These are phyloP conservation scores for Pyralis farinalis DNA, from an alignment of 2,888 invertebrate species.

Conservation along the genomic window DNA sequence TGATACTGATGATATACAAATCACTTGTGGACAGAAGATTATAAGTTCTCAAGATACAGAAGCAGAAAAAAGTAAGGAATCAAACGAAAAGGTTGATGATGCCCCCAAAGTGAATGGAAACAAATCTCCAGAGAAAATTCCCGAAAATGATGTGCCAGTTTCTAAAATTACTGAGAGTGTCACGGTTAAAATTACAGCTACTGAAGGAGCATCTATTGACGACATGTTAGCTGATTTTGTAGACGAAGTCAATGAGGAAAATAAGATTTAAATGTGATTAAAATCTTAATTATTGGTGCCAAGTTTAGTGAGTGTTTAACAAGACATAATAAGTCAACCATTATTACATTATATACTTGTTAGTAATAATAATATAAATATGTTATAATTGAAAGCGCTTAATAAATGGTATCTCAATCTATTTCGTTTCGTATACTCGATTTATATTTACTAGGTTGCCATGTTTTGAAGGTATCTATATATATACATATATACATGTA, in stretches of 20 bases:
- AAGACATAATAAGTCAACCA: too few relatives aligned
- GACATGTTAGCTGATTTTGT: slow-evolving; percentile 75
- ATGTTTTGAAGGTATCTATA: too few relatives aligned
- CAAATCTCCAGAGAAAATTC: slow-evolving; percentile 22
- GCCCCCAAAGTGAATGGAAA: slow-evolving; percentile 41
- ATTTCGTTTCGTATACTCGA: too few relatives aligned
- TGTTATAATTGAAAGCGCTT: too few relatives aligned
- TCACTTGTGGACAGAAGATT: slow-evolving; percentile 60
- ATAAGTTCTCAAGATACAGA: slow-evolving; percentile 43
- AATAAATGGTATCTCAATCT: too few relatives aligned
- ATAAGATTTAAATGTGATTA: neutral
- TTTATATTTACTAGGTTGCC: too few relatives aligned
- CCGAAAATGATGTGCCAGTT: slow-evolving; percentile 23
- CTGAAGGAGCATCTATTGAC: slow-evolving; percentile 41
- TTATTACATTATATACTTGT: neutral
- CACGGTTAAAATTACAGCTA: slow-evolving; percentile 21
- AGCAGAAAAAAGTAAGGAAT: slow-evolving; percentile 19
- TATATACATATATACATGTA: too few relatives aligned
- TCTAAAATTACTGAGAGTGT: slow-evolving; percentile 22
- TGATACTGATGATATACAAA: slow-evolving; percentile 65
- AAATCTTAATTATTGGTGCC: slow-evolving; percentile 4
- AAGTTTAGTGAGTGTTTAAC: slow-evolving; percentile 1
- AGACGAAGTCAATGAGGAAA: slow-evolving; percentile 60
- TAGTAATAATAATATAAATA: neutral
- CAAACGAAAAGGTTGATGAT: slow-evolving; percentile 16